Percentiles rank a stretch among this genome's conserved stretches.
These are phyloP conservation scores for Cotesia typhae DNA, from an alignment of 1,140 invertebrate genomes.

Conservation along the genomic window DNA sequence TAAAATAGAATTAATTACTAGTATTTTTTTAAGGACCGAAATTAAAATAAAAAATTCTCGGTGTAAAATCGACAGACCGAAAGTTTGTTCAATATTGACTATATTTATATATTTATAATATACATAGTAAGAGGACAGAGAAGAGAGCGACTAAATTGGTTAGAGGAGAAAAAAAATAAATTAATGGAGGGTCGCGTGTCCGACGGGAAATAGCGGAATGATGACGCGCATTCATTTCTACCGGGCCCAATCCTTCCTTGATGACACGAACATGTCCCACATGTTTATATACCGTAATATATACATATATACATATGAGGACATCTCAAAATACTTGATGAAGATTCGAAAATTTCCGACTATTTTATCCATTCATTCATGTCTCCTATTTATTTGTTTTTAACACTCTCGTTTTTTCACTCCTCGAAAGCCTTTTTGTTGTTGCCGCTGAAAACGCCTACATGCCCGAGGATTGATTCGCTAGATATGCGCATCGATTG, in stretches of 20 bases:
- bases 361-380: background rate
- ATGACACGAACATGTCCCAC: constrained; percentile 16
- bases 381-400: too few species aligned
- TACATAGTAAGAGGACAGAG: background rate
- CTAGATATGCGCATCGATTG: constrained; percentile 42
- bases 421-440: background rate
- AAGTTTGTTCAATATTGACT: too few species aligned
- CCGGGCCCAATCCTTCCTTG: constrained; percentile 7
- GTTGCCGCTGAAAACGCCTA: background rate
- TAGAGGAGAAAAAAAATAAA: constrained; percentile 23
- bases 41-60: constrained; percentile 16
- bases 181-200: constrained; percentile 43
- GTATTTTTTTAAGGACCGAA: too few species aligned
- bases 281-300: constrained; percentile 2
- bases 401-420: background rate
- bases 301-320: constrained; percentile 3
- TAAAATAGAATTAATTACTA: constrained; percentile 9
- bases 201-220: constrained; percentile 42
- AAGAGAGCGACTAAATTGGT: constrained; percentile 21
- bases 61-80: constrained; percentile 12
- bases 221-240: constrained; percentile 31
- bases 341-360: background rate
- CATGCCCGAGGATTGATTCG: constrained; percentile 39
- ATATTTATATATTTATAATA: background rate
- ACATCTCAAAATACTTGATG: background rate